Base-by-base conservation (phyloP, 2,113 vertebrate species). In the Leptosomus discolor region DNA sequence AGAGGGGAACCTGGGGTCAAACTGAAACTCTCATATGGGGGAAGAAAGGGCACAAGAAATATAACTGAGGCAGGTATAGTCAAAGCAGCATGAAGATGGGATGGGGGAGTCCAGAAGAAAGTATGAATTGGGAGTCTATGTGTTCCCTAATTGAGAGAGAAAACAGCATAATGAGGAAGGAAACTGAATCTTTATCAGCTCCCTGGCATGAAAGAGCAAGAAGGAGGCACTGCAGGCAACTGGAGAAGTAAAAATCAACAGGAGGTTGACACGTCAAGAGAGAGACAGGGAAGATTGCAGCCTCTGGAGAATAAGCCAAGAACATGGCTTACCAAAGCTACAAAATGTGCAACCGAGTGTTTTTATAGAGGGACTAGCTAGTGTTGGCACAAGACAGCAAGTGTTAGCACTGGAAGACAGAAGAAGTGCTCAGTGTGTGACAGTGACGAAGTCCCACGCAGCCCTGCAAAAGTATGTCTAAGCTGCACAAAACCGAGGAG, bases 361-460 rank as follows among this genome's bases (percentile, higher is more conserved):
- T 97, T 97, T 97, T 96, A 82, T 71, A 95, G 93, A 96, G 85
- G 96, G 96, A 94, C 96, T 97, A 93, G 90, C 74, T 97, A 93
- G 96, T 85, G 96, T 96, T 97, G 96, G 96, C 96, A 97, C 90
- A 95, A 96, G 94, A 88, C 96, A 91, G 93, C 87, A 96, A 97
- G 96, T 97, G 96, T 95, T 96, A 96, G 85, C 88, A 95, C 96
- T 95, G 87, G 96, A 89, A 97, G 93, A 96, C 93, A 96, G 96
- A 83, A 95, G 90, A 95, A 97, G 70, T 96, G 90, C 93, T 97
- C 93, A 96, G 96, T 92, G 92, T 97, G 96, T 96, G 96, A 97
- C 96, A 96, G 96, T 93, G 96, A 97, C n/a, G 57, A 92, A 97
- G 96, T 94, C 96, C 96, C 96, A 97, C 94, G 96, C 96, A 97